These are phyloP conservation scores for Epizoanthus rinbou DNA, from an alignment of 92 coral and sea anemone genomes.

Conservation along the genomic window DNA sequence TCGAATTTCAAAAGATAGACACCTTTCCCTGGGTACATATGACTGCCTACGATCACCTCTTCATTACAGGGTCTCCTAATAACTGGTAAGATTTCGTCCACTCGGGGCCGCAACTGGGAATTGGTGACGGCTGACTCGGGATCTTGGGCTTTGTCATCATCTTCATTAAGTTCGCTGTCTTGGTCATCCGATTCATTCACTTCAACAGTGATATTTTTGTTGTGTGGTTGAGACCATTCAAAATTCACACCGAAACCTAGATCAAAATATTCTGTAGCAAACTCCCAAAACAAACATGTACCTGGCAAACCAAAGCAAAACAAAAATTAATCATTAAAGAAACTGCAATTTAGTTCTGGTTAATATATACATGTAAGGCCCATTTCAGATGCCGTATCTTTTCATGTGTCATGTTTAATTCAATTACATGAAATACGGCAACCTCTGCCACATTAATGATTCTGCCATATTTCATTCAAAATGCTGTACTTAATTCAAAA, in stretches of 20 bases:
- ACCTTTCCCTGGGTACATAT: slow-evolving; percentile 97
- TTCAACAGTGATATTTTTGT: slow-evolving; percentile 89
- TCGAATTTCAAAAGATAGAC: slow-evolving; percentile 96
- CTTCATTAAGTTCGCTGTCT: slow-evolving; percentile 49
- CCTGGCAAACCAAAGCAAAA: slow-evolving; percentile 52
- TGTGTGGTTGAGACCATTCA: slow-evolving; percentile 92
- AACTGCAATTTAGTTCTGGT: too few species aligned
- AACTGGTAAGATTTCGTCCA: slow-evolving; percentile 96
- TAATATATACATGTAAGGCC: too few species aligned
- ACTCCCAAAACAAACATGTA: slow-evolving; percentile 97
- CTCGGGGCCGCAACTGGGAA: slow-evolving; percentile 56
- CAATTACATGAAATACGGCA: too few species aligned
- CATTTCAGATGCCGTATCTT: too few species aligned
- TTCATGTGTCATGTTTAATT: too few species aligned
- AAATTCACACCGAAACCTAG: slow-evolving; percentile 97
- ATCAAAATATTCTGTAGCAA: slow-evolving; percentile 95
- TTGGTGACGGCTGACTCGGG: slow-evolving; percentile 60
- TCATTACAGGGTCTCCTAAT: slow-evolving; percentile 96
- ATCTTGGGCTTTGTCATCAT: slow-evolving; percentile 71
- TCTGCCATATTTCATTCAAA: too few species aligned
- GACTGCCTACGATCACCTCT: slow-evolving; percentile 98
- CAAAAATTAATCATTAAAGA: not conserved
- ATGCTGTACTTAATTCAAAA: too few species aligned
- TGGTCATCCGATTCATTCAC: slow-evolving; percentile 92
- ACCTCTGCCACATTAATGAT: too few species aligned